Conservation (phyloP, 2,113 vertebrate genomes). For the Menura novaehollandiae region DNA sequence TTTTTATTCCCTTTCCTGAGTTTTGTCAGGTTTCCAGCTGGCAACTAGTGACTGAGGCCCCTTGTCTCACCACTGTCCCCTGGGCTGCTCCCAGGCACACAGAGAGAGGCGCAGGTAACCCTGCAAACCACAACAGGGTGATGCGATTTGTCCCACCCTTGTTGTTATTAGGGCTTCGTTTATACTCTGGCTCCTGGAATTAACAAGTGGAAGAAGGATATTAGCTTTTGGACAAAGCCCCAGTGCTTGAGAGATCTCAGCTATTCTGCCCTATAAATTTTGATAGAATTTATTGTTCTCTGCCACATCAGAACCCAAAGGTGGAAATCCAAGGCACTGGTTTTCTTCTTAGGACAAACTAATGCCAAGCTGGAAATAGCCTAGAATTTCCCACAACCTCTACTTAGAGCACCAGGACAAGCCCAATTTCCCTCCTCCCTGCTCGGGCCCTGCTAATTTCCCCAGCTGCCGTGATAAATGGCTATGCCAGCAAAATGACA, state of each 20-base stretch:
- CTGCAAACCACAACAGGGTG: not conserved
- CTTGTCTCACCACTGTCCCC: not conserved
- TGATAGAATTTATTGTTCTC: not conserved
- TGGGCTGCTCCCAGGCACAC: rapidly evolving
- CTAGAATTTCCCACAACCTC: not conserved
- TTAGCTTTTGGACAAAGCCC: not conserved
- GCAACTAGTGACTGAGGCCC: not conserved
- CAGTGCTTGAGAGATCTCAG: not conserved
- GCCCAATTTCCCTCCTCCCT: not conserved
- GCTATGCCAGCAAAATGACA: constrained; percentile 45
- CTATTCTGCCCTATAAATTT: not conserved
- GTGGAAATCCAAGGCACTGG: not conserved
- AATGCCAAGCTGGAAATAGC: not conserved
- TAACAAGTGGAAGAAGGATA: not conserved
- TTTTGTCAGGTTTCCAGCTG: not conserved
- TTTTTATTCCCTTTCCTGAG: not conserved
- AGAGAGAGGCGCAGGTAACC: not conserved
- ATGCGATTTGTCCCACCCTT: not conserved
- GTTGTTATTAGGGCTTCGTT: not conserved
- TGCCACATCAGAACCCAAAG: rapidly evolving
- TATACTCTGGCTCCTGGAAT: not conserved
- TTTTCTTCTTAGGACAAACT: not conserved
- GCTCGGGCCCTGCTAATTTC: constrained; percentile 42
- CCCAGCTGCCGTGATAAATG: constrained; percentile 40
- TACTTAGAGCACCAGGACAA: not conserved